Evolutionary conservation across 2,888 invertebrate genomes (phyloP), one percentile per base, ranked within the genome.

Genomic region (Rhagium mordax): DNA sequence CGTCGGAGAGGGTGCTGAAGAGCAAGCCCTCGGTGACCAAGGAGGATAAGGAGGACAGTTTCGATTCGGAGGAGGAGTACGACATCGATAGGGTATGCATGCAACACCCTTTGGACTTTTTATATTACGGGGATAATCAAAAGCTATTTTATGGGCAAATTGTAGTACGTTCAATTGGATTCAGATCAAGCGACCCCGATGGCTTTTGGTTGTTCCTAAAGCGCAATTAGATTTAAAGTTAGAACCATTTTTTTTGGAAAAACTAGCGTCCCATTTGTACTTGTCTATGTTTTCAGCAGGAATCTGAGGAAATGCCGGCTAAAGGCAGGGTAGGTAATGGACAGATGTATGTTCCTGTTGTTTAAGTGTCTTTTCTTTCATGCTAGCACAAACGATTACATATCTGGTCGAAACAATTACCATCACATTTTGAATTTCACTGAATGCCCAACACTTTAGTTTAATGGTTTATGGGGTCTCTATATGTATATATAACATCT

Each of bases 1-100:
- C 86, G 3, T 84, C 85, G 21, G 86, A 87, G 51, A 78, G 86
- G 72, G 82, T 84, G 65, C 75, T 84, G 48, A 86, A 85, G 78
- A 81, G 81, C 57, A 80, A 76, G 71, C 79, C 82, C 13, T 81
- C 83, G 6, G 64, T 79, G 18, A 61, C 66, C n/a, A 77, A 71
- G 66, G 66, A 73, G n/a, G n/a, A n/a, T n/a, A n/a, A n/a, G n/a
- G n/a, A n/a, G n/a, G n/a, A n/a, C n/a, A n/a, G n/a, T n/a, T n/a
- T n/a, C n/a, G n/a, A n/a, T n/a, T n/a, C n/a, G n/a, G n/a, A n/a
- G n/a, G n/a, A n/a, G n/a, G n/a, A n/a, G n/a, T n/a, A n/a, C 4
- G 85, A 85, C 72, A 80, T 85, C 21, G 84, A 85, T 66, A 80
- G 81, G 80, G 85, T 85, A 75, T 78, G 78, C 66, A 61, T 48